Evolutionary conservation across 2,888 invertebrate species (phyloP).

Genomic region (Tenthredo mesomela): DNA sequence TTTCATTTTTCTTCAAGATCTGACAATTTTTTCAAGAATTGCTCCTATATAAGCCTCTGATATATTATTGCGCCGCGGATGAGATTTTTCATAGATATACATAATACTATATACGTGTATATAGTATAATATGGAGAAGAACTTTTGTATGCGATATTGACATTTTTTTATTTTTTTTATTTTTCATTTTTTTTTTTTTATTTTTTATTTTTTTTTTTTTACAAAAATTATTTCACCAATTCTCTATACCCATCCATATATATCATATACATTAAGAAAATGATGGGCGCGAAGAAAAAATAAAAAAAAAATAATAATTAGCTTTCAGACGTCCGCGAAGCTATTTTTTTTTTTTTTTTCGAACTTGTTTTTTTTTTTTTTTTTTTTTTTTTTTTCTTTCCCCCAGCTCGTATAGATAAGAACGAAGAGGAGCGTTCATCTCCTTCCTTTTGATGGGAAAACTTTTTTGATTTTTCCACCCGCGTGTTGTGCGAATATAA

Average conservation of each 20-base stretch:
- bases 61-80: not conserved
- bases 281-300: not conserved
- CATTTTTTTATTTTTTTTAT: too few relatives aligned
- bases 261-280: too few relatives aligned
- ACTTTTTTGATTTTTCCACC: slow-evolving; percentile 37
- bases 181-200: not conserved
- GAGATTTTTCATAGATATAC: not conserved
- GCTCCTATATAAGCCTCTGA: not conserved
- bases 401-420: not conserved
- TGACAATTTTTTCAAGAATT: not conserved
- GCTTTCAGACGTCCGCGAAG: not conserved
- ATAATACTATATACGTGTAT: not conserved
- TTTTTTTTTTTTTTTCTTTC: not conserved
- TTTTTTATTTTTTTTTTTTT: too few relatives aligned
- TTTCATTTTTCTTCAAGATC: not conserved
- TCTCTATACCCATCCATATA: too few relatives aligned
- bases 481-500: not conserved
- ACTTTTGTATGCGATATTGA: too few relatives aligned
- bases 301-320: not conserved
- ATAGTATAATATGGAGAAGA: too few relatives aligned
- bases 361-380: not conserved
- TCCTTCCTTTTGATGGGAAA: slow-evolving; percentile 26
- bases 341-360: not conserved
- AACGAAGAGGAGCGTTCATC: not conserved
- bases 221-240: not conserved